Base-by-base conservation (phyloP, 1,140 invertebrate species). In the Diorhabda carinulata region DNA sequence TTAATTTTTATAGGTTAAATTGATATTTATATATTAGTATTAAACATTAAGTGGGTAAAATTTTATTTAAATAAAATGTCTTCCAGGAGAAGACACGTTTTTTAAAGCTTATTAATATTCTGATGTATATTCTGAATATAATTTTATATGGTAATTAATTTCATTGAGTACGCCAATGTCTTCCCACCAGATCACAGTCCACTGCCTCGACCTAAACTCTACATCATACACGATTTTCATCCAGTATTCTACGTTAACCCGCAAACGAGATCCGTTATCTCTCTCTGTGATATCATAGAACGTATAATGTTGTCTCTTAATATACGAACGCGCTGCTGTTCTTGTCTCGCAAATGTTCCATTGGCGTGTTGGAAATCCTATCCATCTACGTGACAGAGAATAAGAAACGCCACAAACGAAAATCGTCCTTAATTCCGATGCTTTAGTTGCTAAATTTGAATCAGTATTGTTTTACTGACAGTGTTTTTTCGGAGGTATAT, bases 401-500 rank as follows among this genome's bases (percentile, higher is more conserved):
- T 65, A 52, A 41, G 52, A 40, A 65, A 40, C 40, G 25, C 64
- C 25, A 57, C 7, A 41, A 62, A 43, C 61, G 61, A 62, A 8
- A 43, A 9, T 47, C 7, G 43, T 10, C 61, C 61, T 41, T n/a
- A 62, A 9, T 7, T 43, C 7, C 8, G 4, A 5, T 10, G 61
- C 25, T 62, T 62, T 43, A 43, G 10, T n/a, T 43, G n/a, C 41
- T n/a, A 62, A 8, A 3, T 52, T 52, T 52, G 43, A 44, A n/a
- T 62, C 0, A 43, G n/a, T 43, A 6, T 44, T 56, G 25, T 52
- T 63, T 5, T 6, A 41, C 45, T 64, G 63, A n/a, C 52, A n/a
- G 63, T 56, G 43, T 62, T 62, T 64, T 64, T 64, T 64, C 47
- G 8, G 41, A 6, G 63, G 63, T 64, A 64, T 64, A 64, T 70